These are phyloP conservation scores for Cheilosia variabilis DNA, from an alignment of 2,888 invertebrate species.

Conservation along the genomic window DNA sequence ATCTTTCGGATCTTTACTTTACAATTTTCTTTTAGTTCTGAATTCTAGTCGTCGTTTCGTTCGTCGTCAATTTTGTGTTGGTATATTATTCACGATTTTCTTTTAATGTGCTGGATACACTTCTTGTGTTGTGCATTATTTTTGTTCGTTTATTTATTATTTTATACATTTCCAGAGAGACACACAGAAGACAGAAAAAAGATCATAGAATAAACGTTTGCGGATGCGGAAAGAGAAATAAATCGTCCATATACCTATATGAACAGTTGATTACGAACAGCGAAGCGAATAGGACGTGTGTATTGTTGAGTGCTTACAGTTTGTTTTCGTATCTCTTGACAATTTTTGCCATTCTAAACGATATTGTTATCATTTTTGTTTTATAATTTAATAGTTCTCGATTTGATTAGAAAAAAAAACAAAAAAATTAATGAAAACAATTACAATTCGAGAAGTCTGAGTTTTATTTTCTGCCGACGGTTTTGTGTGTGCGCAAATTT, in stretches of 20 bases:
- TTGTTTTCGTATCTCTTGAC: conserved; percentile 63
- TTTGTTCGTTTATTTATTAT: conserved; percentile 4
- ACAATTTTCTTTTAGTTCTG: conserved; percentile 27
- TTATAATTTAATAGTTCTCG: conserved; percentile 18
- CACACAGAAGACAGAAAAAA: conserved; percentile 18
- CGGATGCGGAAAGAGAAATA: conserved; percentile 77
- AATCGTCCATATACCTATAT: conserved; percentile 67
- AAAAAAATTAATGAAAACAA: conserved; percentile 46
- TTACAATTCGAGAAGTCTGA: conserved; percentile 10
- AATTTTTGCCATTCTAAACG: conserved; percentile 18
- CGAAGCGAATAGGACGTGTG: conserved; percentile 84
- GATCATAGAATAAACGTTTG: conserved; percentile 56
- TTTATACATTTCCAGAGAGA: conserved; percentile 40
- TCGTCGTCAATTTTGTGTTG: not conserved
- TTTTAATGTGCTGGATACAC: conserved; percentile 3
- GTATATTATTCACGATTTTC: conserved; percentile 27
- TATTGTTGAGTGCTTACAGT: conserved; percentile 74
- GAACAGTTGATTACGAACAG: conserved; percentile 82
- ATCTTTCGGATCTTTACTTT: conserved; percentile 60
- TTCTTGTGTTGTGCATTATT: conserved; percentile 16
- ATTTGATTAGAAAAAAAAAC: not conserved
- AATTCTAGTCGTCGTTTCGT: no score
- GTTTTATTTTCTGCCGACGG: conserved; percentile 24
- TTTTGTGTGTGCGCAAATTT: conserved; percentile 48
- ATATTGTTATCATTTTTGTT: conserved; percentile 46